Evolutionary conservation across 2,113 vertebrate genomes (phyloP).

Genomic region (Aphyosemion australe): DNA sequence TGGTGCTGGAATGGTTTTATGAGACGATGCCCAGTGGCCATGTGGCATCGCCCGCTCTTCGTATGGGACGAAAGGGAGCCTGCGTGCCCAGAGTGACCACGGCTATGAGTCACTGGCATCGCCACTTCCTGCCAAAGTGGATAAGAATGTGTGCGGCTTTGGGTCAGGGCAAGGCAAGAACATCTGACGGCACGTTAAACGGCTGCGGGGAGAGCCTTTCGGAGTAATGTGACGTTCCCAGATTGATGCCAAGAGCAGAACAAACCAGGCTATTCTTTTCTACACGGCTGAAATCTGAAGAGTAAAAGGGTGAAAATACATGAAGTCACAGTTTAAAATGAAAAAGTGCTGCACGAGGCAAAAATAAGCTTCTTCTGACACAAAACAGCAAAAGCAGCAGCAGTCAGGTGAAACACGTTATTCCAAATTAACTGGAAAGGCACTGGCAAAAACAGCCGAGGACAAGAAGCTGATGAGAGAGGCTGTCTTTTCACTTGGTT

Average conservation of each 20-base stretch:
- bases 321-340: neutral
- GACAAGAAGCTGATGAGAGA: conserved; percentile 3
- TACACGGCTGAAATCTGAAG: conserved; percentile 6
- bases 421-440: neutral
- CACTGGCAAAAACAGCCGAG: neutral
- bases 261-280: conserved; percentile 6
- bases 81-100: conserved; percentile 56
- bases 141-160: conserved; percentile 55
- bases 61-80: conserved; percentile 52
- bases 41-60: conserved; percentile 69
- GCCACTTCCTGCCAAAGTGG: conserved; percentile 69
- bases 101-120: conserved; percentile 60
- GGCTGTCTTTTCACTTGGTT: conserved; percentile 26
- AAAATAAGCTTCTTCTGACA: neutral
- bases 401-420: neutral
- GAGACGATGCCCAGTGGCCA: conserved; percentile 69
- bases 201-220: conserved; percentile 32
- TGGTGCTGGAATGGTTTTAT: conserved; percentile 67
- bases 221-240: conserved; percentile 21
- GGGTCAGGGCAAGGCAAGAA: conserved; percentile 52
- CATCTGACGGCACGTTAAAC: conserved; percentile 44
- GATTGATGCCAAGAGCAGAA: conserved; percentile 26
- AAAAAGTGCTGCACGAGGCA: neutral
- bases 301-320: conserved; percentile 1
- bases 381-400: neutral